Evolutionary conservation across 2,797 vertebrate species (phyloP).

Genomic region (Crotalus adamanteus): DNA sequence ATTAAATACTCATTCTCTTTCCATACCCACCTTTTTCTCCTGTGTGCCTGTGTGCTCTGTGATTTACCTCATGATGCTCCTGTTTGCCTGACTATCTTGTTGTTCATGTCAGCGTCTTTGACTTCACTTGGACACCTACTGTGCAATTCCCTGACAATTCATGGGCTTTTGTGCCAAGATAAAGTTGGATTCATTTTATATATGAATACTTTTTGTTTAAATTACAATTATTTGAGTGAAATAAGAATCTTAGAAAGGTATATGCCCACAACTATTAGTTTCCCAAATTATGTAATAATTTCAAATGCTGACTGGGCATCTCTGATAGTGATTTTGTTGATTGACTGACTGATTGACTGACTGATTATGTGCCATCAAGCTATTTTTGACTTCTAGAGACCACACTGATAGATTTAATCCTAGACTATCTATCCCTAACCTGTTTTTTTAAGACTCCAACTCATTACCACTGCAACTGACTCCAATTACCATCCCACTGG

Average conservation of each 20-base stretch:
- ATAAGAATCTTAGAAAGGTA: not conserved
- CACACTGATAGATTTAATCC: not conserved
- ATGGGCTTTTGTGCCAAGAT: not conserved
- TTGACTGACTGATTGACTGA: not conserved
- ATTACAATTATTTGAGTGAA: not conserved
- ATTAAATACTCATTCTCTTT: too few relatives aligned
- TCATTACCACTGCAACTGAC: not conserved
- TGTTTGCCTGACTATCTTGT: too few relatives aligned
- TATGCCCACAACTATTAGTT: not conserved
- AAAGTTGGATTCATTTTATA: not conserved
- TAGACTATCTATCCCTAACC: not conserved
- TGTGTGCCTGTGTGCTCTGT: too few relatives aligned
- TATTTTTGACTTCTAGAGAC: not conserved
- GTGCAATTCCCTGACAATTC: not conserved
- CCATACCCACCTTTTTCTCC: too few relatives aligned
- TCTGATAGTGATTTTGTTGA: not conserved
- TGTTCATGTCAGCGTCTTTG: too few relatives aligned
- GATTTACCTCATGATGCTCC: too few relatives aligned
- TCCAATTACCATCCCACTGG: not conserved
- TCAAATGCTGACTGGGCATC: not conserved
- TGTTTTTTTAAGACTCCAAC: not conserved
- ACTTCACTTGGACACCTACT: too few relatives aligned
- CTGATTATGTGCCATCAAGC: not conserved
- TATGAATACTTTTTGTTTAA: not conserved
- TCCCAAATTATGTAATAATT: not conserved